These are phyloP conservation scores for Andricus grossulariae DNA, from an alignment of 1,140 invertebrate species.

Conservation along the genomic window DNA sequence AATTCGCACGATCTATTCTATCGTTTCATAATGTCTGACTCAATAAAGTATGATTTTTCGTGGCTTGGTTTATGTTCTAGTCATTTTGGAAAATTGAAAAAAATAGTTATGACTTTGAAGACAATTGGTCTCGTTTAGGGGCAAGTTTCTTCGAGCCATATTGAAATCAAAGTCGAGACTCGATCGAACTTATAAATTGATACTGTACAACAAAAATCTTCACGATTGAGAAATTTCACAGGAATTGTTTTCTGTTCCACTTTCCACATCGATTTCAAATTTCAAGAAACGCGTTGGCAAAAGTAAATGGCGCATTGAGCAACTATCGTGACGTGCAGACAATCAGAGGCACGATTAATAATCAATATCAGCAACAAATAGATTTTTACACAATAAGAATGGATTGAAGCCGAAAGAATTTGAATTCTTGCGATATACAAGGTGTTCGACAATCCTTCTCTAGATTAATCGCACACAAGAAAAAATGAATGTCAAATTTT, in stretches of 20 bases:
- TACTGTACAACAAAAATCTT: too few species aligned
- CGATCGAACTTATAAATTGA: too few species aligned
- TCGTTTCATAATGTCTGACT: not conserved
- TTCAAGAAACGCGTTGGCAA: not conserved
- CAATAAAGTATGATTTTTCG: not conserved
- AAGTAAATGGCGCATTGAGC: not conserved
- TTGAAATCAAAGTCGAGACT: too few species aligned
- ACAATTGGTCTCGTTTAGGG: not conserved
- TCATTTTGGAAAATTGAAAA: constrained; percentile 17
- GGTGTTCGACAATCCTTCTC: constrained; percentile 1
- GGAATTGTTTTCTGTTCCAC: too few species aligned
- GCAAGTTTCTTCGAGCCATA: not conserved
- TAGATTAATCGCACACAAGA: not conserved
- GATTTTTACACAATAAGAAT: constrained; percentile 2
- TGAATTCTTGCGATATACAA: not conserved
- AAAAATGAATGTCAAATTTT: not conserved
- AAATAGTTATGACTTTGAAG: not conserved
- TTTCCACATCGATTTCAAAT: not conserved
- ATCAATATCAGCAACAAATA: not conserved
- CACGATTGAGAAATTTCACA: too few species aligned
- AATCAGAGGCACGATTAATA: constrained; percentile 1
- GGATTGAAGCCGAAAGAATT: not conserved
- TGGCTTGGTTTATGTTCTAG: not conserved
- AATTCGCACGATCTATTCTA: not conserved
- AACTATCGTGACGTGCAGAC: not conserved